Evolutionary conservation across 2,888 invertebrate species (phyloP).

Genomic region (Zaprionus obscuricornis): DNA sequence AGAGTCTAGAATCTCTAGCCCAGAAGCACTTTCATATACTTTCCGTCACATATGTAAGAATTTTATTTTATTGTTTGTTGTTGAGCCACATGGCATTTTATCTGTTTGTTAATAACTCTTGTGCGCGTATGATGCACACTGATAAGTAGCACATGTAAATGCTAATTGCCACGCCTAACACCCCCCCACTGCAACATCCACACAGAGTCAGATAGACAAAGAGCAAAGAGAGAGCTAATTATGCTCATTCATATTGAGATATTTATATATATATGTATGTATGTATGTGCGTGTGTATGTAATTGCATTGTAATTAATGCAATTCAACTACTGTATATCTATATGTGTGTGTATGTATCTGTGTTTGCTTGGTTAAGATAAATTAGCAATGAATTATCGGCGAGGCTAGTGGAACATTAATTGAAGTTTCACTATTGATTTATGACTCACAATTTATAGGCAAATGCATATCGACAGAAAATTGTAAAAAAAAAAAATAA

Average conservation of each 20-base stretch:
- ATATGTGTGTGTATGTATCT: conserved; percentile 2
- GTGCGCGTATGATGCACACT: conserved; percentile 25
- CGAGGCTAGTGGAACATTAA: conserved; percentile 70
- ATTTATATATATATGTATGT: conserved; percentile 23
- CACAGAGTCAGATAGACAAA: not conserved
- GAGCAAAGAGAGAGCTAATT: conserved; percentile 37
- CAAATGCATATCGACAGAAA: conserved; percentile 42
- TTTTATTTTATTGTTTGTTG: too few relatives aligned
- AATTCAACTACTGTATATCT: conserved; percentile 12
- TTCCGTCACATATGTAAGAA: not conserved
- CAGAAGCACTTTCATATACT: too few relatives aligned
- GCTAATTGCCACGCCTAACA: conserved; percentile 46
- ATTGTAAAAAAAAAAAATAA: too few relatives aligned
- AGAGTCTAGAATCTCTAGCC: too few relatives aligned
- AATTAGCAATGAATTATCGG: conserved; percentile 74
- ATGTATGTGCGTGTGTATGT: conserved; percentile 38
- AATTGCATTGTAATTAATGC: conserved; percentile 72
- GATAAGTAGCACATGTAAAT: conserved; percentile 52
- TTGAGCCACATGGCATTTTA: conserved; percentile 4
- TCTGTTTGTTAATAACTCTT: conserved; percentile 21
- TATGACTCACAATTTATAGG: conserved; percentile 63
- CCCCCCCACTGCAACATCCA: conserved; percentile 8
- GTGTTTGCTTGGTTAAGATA: conserved; percentile 52
- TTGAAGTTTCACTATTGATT: conserved; percentile 69
- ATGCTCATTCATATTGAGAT: conserved; percentile 26